Evolutionary conservation across 2,797 vertebrate genomes (phyloP), one percentile per base, ranked within the genome.

Genomic region (Sebastes itinus): DNA sequence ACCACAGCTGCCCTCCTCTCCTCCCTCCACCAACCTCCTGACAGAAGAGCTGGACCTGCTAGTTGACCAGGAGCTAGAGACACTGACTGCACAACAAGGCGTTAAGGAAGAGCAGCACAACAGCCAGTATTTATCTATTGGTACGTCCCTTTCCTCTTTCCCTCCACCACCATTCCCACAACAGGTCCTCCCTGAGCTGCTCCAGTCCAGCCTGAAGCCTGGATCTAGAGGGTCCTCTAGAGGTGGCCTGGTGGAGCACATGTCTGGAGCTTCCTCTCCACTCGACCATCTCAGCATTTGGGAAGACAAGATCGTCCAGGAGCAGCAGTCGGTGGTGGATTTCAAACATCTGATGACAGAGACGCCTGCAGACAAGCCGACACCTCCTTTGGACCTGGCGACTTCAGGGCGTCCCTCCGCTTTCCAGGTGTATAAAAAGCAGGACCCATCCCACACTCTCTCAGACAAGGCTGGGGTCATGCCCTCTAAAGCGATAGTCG

Each of bases 1-100:
- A 14, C 32, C 66, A 52, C 72, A 72, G 23, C 56, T 27, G 38
- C 60, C 56, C 6, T 20, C 65, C 52, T 79, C 80, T 46, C 86
- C 84, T 81, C 74, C n/a, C 8, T 64, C 72, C 10, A 56, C 46
- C 30, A 61, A 46, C 68, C 64, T 84, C 33, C 22, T 94, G 81
- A 95, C 96, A 27, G 96, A 95, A 80, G 97, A 98, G 77, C 86
- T 97, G 82, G 96, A 97, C 92, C 87, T 94, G 46, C 94, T 98
- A 33, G 87, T 96, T 76, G 96, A 97, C 83, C 94, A 94, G 81
- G 96, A 97, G 86, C 93, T 97, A 67, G 94, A 97, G 85, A 95
- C 77, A 60, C 87, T 95, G 70, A 86, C 84, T 1, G 30, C 46
- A 2, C 85, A 79, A 72, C 75, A 86, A 52, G 35, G 78, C 1